Evolutionary conservation across 2,113 vertebrate genomes (phyloP), one percentile per base, ranked within the genome.

Genomic region (Corydoras maculifer): DNA sequence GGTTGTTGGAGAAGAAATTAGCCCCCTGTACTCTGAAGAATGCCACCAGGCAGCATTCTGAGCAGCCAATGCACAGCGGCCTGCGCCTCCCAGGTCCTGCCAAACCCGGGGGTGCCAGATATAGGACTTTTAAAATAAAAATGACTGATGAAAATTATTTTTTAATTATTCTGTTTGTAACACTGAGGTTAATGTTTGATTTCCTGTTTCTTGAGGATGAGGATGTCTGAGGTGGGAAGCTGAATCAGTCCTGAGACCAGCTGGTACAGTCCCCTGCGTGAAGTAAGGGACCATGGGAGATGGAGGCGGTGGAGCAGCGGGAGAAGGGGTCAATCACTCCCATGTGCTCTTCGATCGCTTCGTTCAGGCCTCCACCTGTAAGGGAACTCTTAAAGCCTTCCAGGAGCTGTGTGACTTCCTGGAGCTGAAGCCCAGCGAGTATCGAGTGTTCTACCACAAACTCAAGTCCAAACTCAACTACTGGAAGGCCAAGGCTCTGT

Each of bases 401-500:
- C 96, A 97, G 73, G 97, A 99, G 81, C 90, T 99, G 66, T 98
- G 97, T 2, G 94, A 98, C 74, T 84, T 93, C 74, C 85, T 98
- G 70, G 94, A 98, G 1, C 87, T 98, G 55, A 94, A 93, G 81
- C 95, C 95, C 18, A 91, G 82, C 53, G 96, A 98, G 75, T 93
- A 92, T 81, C 92, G 92, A 67, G 89, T 94, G 75, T 99, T 99
- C 84, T 99, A 98, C 78, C 94, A 96, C 84, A 98, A 96, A 79
- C 94, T 99, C 77, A 99, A 98, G 85, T 95, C 97, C 82, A 95
- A 92, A 80, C 93, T 99, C 69, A 98, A 96, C 90, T 98, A 99
- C 83, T 99, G 97, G 97, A 98, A 94, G 87, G 97, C 97, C 80
- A 99, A 99, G 87, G 96, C 96, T 5, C 91, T 99, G 55, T 99